These are phyloP conservation scores for Spilosoma lubricipeda DNA, from an alignment of 2,888 invertebrate species.

Conservation along the genomic window DNA sequence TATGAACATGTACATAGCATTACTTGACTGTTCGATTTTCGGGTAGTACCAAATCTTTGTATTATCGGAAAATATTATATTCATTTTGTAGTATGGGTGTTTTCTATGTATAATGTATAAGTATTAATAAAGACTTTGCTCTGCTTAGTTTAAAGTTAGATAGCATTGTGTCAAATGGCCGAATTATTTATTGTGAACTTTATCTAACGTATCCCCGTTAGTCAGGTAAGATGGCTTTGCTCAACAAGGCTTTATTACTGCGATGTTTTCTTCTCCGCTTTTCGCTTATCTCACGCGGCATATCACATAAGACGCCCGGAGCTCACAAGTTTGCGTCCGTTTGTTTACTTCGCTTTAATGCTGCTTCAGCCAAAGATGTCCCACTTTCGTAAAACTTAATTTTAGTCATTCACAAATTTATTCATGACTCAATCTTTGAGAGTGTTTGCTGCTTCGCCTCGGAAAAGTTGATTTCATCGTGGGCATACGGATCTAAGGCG, in stretches of 20 bases:
- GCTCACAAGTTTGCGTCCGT: constrained; percentile 30
- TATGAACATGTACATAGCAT: too few species aligned
- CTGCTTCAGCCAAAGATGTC: constrained; percentile 36
- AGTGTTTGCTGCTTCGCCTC: constrained; percentile 6
- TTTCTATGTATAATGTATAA: too few species aligned
- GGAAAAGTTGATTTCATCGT: not conserved
- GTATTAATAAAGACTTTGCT: too few species aligned
- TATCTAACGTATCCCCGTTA: too few species aligned
- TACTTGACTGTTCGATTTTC: too few species aligned
- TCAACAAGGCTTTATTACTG: not conserved
- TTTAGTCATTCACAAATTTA: constrained; percentile 34
- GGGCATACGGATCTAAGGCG: not conserved
- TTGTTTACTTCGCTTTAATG: constrained; percentile 42
- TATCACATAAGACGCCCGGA: constrained; percentile 14
- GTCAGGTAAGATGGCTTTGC: not conserved
- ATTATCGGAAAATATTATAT: too few species aligned
- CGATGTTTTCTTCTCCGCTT: not conserved
- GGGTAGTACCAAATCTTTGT: too few species aligned
- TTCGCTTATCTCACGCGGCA: not conserved
- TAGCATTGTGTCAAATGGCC: too few species aligned
- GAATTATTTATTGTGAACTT: too few species aligned
- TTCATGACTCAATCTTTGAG: constrained; percentile 21
- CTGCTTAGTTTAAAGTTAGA: too few species aligned
- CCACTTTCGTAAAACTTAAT: constrained; percentile 40
- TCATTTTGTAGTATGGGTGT: too few species aligned